Evolutionary conservation across 2,888 invertebrate species (phyloP), one percentile per base, ranked within the genome.

Genomic region (Tyria jacobaeae): DNA sequence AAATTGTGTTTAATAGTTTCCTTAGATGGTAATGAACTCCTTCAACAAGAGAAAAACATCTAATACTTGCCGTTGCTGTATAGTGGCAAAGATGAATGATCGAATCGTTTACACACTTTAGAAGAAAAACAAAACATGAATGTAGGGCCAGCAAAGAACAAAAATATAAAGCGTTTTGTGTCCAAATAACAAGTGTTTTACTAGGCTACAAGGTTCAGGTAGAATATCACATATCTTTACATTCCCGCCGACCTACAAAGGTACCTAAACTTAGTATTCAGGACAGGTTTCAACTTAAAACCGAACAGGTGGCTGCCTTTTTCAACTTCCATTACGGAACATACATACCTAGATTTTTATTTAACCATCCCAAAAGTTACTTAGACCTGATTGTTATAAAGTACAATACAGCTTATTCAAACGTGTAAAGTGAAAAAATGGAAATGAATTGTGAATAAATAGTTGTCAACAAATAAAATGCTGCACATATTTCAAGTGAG

Each of bases 321-420:
- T 39, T 25, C 35, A 24, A 35, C 51, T 51, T 51, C 21, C 51
- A 51, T n/a, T 35, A 58, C 53, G 17, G 54, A 44, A 39, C n/a
- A 24, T 41, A 57, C 50, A 60, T 53, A 64, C 54, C 60, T 49
- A 25, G 60, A 27, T 47, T 65, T 60, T 71, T 63, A 60, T 44
- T 17, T 21, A 52, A 10, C 34, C 50, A 57, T 41, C 47, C 51
- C 52, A 53, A 63, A 58, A 25, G 21, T 44, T 12, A 44, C 10
- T 14, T 17, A 7, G 7, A 5, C 14, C 21, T 21, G 12, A 17
- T 17, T 51, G 3, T 21, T 44, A 15, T 15, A 6, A 39, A 44
- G 12, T 44, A 44, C 9, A 41, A 9, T 10, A 10, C 5, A 34
- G 10, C 12, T 35, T 4, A 12, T 35, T 35, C 12, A 1, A 35